A percentile compares a stretch with the other conserved stretches of the same genome.
Conservation (phyloP, 2,797 vertebrate species). For the Leontocebus nigricollis region DNA sequence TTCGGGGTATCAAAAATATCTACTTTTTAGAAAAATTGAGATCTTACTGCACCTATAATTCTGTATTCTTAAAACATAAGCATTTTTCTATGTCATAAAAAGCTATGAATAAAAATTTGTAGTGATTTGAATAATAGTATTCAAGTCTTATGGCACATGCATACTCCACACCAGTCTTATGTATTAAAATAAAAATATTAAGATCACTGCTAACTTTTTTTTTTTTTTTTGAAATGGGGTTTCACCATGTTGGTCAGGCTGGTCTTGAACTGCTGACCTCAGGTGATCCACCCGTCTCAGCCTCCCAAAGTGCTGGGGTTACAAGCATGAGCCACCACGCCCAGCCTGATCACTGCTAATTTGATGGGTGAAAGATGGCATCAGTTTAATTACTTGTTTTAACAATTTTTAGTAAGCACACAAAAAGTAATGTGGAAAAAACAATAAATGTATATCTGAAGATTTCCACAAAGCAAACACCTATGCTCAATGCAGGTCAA, state of each 20-base stretch:
- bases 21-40: background rate
- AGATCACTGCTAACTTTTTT: background rate
- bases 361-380: background rate
- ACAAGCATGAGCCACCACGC: no score
- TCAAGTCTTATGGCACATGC: background rate
- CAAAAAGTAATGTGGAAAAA: background rate
- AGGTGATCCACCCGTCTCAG: no score
- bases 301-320: no score
- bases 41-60: background rate
- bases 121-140: background rate
- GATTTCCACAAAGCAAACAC: background rate
- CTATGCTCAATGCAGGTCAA: background rate
- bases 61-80: background rate
- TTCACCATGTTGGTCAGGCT: no score
- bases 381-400: background rate
- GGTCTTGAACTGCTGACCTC: no score
- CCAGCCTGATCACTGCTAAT: background rate
- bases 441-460: background rate
- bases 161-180: background rate
- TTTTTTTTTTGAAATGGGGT: no score
- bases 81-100: conserved; percentile 10
- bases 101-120: background rate
- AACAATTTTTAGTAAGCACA: background rate
- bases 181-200: background rate
- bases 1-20: background rate